Base-by-base conservation (phyloP, 2,888 invertebrate genomes). In the Tuta absoluta region DNA sequence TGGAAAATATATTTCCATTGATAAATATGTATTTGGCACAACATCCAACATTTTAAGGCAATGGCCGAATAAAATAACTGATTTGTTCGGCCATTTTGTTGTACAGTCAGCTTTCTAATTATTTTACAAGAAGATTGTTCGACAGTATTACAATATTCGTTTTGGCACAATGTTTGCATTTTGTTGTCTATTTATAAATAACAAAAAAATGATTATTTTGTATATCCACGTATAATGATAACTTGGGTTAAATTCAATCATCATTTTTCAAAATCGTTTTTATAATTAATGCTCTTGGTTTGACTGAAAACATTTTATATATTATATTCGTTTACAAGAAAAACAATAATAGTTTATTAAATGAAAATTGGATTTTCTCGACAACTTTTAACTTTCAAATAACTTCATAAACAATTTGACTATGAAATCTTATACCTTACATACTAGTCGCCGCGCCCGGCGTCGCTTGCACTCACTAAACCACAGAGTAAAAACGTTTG, bases 361-460 rank as follows among this genome's bases (percentile, higher is more conserved):
- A 41, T n/a, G 5, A 41, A 41, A 41, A 14, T n/a, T 14, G 14
- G 41, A 41, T 41, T n/a, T 14, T 41, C 4, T 8, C 33, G 41
- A 14, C n/a, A 41, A n/a, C 41, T 1, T 2, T 41, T 14, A 41
- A 41, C 8, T 41, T n/a, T 14, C n/a, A 14, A 41, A 41, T 41
- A 41, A 2, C n/a, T 41, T 14, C 12, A 14, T n/a, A 41, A 41
- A 33, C 33, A 33, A 14, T 41, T 41, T 41, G 12, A 41, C 41
- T 41, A 41, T 41, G 41, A 14, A 41, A 41, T 41, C 41, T 41
- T 41, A 41, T 41, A 12, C 19, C 51, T 51, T 51, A 51, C 12
- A 49, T 10, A 21, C 51, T 51, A 51, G 51, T 51, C 60, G 57
- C 63, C 66, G 41, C 64, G 62, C 64, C 41, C 64, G 41, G 61